These are phyloP conservation scores for Drosophila lowei DNA, from an alignment of 1,140 invertebrate species.

Conservation along the genomic window DNA sequence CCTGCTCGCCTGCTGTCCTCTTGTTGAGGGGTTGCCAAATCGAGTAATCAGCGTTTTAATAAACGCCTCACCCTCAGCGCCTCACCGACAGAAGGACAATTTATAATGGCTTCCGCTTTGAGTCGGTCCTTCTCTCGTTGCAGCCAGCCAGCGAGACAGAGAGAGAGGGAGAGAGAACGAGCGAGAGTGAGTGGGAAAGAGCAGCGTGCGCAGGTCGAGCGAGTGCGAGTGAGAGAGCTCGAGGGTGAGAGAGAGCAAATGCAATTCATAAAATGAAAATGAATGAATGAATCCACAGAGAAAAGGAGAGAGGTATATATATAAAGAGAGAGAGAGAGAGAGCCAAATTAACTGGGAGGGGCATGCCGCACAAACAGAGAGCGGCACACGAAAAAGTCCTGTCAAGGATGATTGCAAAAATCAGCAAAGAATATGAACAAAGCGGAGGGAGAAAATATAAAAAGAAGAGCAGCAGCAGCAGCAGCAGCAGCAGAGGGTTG, in stretches of 20 bases:
- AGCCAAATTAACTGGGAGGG: slow-evolving; percentile 76
- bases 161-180: neutral
- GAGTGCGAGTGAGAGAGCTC: slow-evolving; percentile 36
- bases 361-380: slow-evolving; percentile 44
- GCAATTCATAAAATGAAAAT: slow-evolving; percentile 81
- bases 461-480: slow-evolving; percentile 4
- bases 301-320: slow-evolving; percentile 18
- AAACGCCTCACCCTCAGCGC: slow-evolving; percentile 25
- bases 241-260: slow-evolving; percentile 58
- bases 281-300: slow-evolving; percentile 49
- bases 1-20: too few species aligned
- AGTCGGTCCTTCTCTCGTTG: slow-evolving; percentile 4
- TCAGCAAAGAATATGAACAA: slow-evolving; percentile 49
- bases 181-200: slow-evolving; percentile 20
- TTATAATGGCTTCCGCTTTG: slow-evolving; percentile 71
- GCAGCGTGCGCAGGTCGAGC: slow-evolving; percentile 32
- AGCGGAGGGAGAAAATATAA: slow-evolving; percentile 20
- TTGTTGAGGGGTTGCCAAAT: slow-evolving; percentile 26
- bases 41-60: slow-evolving; percentile 67
- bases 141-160: slow-evolving; percentile 14
- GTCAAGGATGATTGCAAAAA: slow-evolving; percentile 72
- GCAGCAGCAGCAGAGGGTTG: slow-evolving; percentile 42
- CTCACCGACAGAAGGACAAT: slow-evolving; percentile 32
- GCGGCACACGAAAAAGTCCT: slow-evolving; percentile 46
- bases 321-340: slow-evolving; percentile 17